Base-by-base conservation (phyloP, 2,888 invertebrate species). In the Hypolimnas misippus region DNA sequence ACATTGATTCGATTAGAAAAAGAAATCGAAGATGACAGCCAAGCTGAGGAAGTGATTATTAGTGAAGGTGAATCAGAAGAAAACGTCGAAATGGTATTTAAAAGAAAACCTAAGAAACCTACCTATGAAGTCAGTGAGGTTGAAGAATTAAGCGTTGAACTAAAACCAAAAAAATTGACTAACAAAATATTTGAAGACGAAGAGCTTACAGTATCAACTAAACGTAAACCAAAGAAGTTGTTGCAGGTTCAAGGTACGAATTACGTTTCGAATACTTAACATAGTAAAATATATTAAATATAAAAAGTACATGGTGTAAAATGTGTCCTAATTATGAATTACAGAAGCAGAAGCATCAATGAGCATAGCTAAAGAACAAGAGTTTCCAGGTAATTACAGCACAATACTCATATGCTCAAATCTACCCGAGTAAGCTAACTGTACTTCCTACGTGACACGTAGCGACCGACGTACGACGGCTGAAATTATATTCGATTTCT, bases 291-390 rank as follows among this genome's bases (percentile, higher is more conserved):
- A n/a, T n/a, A n/a, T n/a, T n/a, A n/a, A n/a, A n/a, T n/a, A n/a
- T n/a, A n/a, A n/a, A n/a, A n/a, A n/a, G n/a, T n/a, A n/a, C n/a
- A n/a, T n/a, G n/a, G n/a, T n/a, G n/a, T n/a, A n/a, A n/a, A n/a
- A n/a, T n/a, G n/a, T n/a, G 12, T n/a, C 3, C 0, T 33, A 7
- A 19, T 17, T 57, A 50, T 59, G 42, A 35, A 63, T 66, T 71
- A 56, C 93, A 96, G 96, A 96, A 87, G 95, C 94, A 12, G 91
- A 86, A 73, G 96, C 93, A 33, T 94, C 94, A 12, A 93, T 96
- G 79, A 95, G 94, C 76, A 95, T 96, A 71, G 93, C 95, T 10
- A 93, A 93, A 75, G 95, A 95, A 86, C 93, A 94, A 80, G 93
- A 95, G 76, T 93, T 95, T 70, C 92, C 92, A 73, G 93, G 93